Base-by-base conservation (phyloP, 2,888 invertebrate genomes). In the Dryobota labecula region DNA sequence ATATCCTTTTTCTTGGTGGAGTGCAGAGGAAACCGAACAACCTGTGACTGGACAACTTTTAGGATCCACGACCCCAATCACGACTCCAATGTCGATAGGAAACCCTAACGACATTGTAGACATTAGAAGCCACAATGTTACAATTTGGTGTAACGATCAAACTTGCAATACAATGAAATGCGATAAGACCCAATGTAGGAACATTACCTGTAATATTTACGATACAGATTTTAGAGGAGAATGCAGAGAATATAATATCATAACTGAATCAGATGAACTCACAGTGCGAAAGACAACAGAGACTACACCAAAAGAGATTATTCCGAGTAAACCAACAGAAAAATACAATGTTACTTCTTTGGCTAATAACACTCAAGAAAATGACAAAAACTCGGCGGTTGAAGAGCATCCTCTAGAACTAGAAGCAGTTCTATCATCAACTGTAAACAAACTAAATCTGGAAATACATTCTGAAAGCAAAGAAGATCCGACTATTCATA, bases 101-200 rank as follows among this genome's bases (percentile, higher is more conserved):
- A 77, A 84, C 11, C 88, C 89, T 18, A 87, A 88, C 58, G 90
- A 91, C 49, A 86, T 87, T 73, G 87, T 92, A 73, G 91, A 92
- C 74, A 88, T 95, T 41, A 90, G 88, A 8, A 92, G 88, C 63
- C 92, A 90, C 49, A 95, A 94, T 79, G 91, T 95, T 3, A 94
- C 94, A 2, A 91, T 96, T 18, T 94, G 92, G 93, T 96, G 96
- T 84, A 93, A 95, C 85, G 95, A 96, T 53, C 96, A 96, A 86
- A 96, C 92, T 6, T 96, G 96, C 78, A 96, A 93, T 3, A 96
- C 94, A 9, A 92, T 92, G 91, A 94, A 91, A 79, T 96, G 96
- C 80, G 91, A 93, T 73, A 91, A 86, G 70, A 85, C 83, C 24
- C 91, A 92, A 8, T 96, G 96, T 83, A 89, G 83, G 15, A 95